These are phyloP conservation scores for Lysandra bellargus DNA, from an alignment of 2,888 invertebrate genomes.

Conservation along the genomic window DNA sequence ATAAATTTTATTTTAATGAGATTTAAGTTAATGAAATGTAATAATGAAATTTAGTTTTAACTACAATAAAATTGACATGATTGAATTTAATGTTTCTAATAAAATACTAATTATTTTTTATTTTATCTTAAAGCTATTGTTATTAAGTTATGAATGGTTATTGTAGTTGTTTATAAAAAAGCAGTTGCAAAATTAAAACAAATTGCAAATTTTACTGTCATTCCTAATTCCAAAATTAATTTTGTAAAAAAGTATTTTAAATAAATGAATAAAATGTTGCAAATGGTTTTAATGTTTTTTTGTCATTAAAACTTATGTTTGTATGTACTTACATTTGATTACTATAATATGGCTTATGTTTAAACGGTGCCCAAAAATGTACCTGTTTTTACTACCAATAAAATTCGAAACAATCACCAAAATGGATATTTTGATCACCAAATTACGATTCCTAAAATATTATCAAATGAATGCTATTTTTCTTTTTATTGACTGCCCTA, in stretches of 20 bases:
- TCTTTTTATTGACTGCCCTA: no score
- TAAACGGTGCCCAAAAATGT: no score
- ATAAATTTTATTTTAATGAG: neutral
- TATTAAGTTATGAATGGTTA: neutral
- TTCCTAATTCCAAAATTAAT: conserved; percentile 36
- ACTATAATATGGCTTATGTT: neutral
- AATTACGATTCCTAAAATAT: no score
- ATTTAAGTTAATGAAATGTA: neutral
- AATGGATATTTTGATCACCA: no score
- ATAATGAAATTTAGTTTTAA: neutral
- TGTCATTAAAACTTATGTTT: neutral
- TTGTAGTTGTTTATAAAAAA: neutral
- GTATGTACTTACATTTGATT: neutral
- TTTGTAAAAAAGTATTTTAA: conserved; percentile 51
- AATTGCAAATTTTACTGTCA: neutral
- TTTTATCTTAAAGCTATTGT: conserved; percentile 4
- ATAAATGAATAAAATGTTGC: conserved; percentile 59
- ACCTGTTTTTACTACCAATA: no score
- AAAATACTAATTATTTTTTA: conserved; percentile 36
- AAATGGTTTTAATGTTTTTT: conserved; percentile 43
- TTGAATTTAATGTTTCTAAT: conserved; percentile 42
- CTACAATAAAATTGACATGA: conserved; percentile 23
- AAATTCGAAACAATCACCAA: no score
- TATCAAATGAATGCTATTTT: no score
- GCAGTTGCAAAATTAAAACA: conserved; percentile 7